phyloP scores from a whole-genome alignment of 1,140 invertebrate genomes.

The Drosophila ercepeae region DNA sequence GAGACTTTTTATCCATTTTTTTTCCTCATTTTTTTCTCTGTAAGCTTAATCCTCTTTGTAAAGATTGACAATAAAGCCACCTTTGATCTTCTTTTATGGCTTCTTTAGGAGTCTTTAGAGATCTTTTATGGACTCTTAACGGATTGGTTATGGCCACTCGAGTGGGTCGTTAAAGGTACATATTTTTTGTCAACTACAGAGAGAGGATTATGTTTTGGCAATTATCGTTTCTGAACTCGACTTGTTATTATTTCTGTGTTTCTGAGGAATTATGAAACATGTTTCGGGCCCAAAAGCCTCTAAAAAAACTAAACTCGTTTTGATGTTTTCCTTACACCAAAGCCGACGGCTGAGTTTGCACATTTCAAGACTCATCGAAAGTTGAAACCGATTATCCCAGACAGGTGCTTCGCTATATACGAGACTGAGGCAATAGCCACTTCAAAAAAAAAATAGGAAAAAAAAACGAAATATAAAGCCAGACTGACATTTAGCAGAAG shows the following conservation, averaged over 20 bases:
- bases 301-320: conserved; percentile 31
- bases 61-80: conserved; percentile 19
- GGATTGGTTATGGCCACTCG: too few species aligned
- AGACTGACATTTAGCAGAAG: conserved; percentile 28
- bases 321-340: conserved; percentile 6
- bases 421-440: conserved; percentile 21
- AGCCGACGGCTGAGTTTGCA: conserved; percentile 14
- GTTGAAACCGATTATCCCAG: conserved; percentile 41
- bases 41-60: neutral
- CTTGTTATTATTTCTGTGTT: neutral
- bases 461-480: neutral
- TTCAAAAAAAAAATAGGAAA: conserved; percentile 5
- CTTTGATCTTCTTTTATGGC: conserved; percentile 33
- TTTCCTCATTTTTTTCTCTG: too few species aligned
- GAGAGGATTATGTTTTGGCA: too few species aligned
- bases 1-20: too few species aligned
- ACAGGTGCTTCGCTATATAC: too few species aligned
- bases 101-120: conserved; percentile 23
- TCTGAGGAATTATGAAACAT: conserved; percentile 50
- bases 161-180: too few species aligned
- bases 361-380: conserved; percentile 41
- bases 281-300: conserved; percentile 26
- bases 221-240: conserved; percentile 34
- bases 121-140: too few species aligned
- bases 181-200: too few species aligned